Percentiles rank a stretch among this genome's conserved stretches.
Conservation (phyloP, 1,140 invertebrate species). For the Euwallacea fornicatus region DNA sequence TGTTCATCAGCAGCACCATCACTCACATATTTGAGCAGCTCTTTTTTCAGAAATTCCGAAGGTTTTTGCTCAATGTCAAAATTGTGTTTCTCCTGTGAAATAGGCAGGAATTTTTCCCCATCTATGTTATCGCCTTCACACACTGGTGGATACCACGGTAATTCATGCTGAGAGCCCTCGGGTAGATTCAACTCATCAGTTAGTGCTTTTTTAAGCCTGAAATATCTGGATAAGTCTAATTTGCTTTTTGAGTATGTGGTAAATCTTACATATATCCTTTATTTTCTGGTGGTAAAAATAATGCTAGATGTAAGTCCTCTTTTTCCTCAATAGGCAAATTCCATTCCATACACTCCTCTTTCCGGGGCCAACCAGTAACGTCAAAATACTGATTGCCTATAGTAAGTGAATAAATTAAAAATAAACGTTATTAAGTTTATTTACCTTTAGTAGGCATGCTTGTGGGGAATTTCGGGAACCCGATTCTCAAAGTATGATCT, state of each 20-base stretch:
- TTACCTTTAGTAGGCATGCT: constrained; percentile 41
- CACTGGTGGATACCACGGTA: constrained; percentile 75
- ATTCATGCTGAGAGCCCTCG: constrained; percentile 62
- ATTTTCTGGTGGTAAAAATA: constrained; percentile 73
- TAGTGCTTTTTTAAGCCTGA: constrained; percentile 57
- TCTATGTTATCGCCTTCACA: constrained; percentile 58
- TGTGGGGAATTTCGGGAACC: constrained; percentile 45
- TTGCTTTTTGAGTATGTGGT: background rate
- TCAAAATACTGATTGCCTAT: constrained; percentile 49
- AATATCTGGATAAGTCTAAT: background rate
- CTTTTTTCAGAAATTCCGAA: constrained; percentile 47
- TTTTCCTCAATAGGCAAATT: constrained; percentile 47
- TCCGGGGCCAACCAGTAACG: constrained; percentile 46
- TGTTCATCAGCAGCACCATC: constrained; percentile 60
- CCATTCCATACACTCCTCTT: constrained; percentile 49
- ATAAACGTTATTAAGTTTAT: background rate
- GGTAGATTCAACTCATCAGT: constrained; percentile 64
- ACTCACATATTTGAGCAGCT: constrained; percentile 62
- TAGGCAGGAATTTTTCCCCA: constrained; percentile 54
- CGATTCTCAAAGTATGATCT: constrained; percentile 20
- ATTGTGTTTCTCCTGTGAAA: constrained; percentile 37
- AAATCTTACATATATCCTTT: constrained; percentile 72
- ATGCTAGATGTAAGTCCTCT: constrained; percentile 56
- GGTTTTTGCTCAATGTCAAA: constrained; percentile 47
- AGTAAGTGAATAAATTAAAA: background rate